phyloP scores from a whole-genome alignment of 2,113 vertebrate genomes.

The Sebastes fasciatus region DNA sequence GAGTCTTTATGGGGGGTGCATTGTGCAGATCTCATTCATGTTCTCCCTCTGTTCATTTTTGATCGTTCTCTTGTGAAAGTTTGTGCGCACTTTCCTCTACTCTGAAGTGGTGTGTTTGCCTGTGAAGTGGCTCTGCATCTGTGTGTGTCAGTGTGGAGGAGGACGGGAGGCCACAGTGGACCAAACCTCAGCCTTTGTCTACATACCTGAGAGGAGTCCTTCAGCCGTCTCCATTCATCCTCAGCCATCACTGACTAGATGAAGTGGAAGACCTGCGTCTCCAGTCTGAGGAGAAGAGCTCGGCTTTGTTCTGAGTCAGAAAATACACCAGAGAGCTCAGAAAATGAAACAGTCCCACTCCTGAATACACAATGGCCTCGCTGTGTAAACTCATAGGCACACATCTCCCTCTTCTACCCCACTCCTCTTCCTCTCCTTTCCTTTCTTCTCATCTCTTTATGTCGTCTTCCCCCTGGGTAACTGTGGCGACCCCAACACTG shows the following conservation, averaged over 20 bases:
- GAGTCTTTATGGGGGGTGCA: background rate
- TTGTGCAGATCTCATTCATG: background rate
- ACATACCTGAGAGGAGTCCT: slow-evolving; percentile 40
- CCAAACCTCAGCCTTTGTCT: slow-evolving; percentile 34
- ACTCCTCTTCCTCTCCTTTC: slow-evolving; percentile 2
- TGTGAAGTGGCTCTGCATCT: background rate
- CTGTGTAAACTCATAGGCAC: slow-evolving; percentile 39
- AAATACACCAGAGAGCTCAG: slow-evolving; percentile 44
- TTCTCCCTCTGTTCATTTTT: background rate
- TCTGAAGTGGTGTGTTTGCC: background rate
- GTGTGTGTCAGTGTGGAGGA: background rate
- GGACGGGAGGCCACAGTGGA: background rate
- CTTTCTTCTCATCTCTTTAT: slow-evolving; percentile 23
- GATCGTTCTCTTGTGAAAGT: background rate
- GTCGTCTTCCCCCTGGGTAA: slow-evolving; percentile 14
- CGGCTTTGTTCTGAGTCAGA: slow-evolving; percentile 24
- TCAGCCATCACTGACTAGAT: slow-evolving; percentile 20
- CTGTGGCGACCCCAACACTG: slow-evolving; percentile 44
- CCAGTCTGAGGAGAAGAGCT: slow-evolving; percentile 16
- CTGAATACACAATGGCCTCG: slow-evolving; percentile 42
- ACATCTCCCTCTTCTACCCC: slow-evolving; percentile 6
- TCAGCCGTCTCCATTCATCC: slow-evolving; percentile 16
- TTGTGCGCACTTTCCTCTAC: background rate
- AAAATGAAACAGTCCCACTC: slow-evolving; percentile 52
- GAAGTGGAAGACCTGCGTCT: slow-evolving; percentile 16